Conservation (phyloP, 2,113 vertebrate species). For the Cyphomyrus plagiostoma region DNA sequence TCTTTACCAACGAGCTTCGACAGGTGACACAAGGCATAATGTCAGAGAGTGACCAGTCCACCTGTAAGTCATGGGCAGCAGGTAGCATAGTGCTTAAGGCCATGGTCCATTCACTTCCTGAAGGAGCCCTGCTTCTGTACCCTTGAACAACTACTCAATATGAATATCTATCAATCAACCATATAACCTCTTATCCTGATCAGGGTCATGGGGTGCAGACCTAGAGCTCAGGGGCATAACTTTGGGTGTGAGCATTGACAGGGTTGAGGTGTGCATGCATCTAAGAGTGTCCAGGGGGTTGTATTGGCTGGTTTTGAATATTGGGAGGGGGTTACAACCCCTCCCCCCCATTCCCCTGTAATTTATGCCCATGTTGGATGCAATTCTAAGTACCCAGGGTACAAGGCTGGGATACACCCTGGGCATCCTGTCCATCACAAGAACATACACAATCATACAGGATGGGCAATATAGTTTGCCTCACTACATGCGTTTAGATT, state of each 20-base stretch:
- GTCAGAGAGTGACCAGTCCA: too few relatives aligned
- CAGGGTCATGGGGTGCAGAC: not conserved
- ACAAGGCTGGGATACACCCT: not conserved
- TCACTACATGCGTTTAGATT: not conserved
- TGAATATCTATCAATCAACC: not conserved
- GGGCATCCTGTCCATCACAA: not conserved
- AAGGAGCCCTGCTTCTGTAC: not conserved
- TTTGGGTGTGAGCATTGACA: not conserved
- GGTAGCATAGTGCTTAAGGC: slow-evolving; percentile 23
- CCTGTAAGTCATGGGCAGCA: not conserved
- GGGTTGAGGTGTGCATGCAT: not conserved
- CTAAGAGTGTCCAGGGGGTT: not conserved
- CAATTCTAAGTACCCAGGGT: not conserved
- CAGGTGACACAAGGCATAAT: not conserved
- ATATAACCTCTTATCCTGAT: not conserved
- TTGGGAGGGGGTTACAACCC: not conserved
- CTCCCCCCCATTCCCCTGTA: not conserved
- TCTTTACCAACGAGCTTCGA: not conserved
- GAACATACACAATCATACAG: not conserved
- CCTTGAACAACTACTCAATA: not conserved
- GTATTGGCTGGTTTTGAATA: not conserved
- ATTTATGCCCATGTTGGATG: not conserved
- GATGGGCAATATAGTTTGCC: not conserved
- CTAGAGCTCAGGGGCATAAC: not conserved
- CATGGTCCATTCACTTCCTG: not conserved